Percentiles rank a stretch among this genome's conserved stretches.
Conservation (phyloP, 2,113 vertebrate genomes). For the Thamnophis sirtalis region DNA sequence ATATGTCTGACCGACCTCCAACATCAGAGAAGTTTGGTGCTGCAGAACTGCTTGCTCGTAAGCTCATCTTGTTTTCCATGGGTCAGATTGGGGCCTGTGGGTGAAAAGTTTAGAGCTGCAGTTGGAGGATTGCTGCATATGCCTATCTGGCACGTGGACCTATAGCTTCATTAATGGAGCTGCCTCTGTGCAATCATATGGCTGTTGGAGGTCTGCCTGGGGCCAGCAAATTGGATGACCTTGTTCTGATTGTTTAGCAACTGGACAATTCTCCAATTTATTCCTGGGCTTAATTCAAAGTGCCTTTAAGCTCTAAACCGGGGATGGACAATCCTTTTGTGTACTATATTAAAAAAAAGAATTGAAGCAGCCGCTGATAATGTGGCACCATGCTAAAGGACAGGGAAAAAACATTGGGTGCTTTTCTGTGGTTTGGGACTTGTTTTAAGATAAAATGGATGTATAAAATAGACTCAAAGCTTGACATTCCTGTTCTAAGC, state of each 20-base stretch:
- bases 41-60: background rate
- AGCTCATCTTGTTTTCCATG: slow-evolving; percentile 15
- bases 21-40: background rate
- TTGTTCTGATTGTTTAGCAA: background rate
- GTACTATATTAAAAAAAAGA: background rate
- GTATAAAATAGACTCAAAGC: background rate
- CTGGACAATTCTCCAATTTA: background rate
- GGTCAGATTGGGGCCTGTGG: background rate
- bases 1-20: background rate
- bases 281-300: background rate
- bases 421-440: background rate
- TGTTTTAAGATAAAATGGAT: background rate
- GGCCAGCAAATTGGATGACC: background rate
- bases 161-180: background rate
- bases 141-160: background rate
- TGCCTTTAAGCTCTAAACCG: background rate
- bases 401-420: background rate
- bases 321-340: background rate
- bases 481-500: background rate
- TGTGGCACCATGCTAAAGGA: background rate
- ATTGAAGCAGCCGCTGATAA: background rate
- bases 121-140: slow-evolving; percentile 9
- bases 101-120: background rate
- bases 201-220: background rate
- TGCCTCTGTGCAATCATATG: background rate